These are phyloP conservation scores for Gryllus bimaculatus DNA, from an alignment of 1,140 invertebrate genomes.

Conservation along the genomic window DNA sequence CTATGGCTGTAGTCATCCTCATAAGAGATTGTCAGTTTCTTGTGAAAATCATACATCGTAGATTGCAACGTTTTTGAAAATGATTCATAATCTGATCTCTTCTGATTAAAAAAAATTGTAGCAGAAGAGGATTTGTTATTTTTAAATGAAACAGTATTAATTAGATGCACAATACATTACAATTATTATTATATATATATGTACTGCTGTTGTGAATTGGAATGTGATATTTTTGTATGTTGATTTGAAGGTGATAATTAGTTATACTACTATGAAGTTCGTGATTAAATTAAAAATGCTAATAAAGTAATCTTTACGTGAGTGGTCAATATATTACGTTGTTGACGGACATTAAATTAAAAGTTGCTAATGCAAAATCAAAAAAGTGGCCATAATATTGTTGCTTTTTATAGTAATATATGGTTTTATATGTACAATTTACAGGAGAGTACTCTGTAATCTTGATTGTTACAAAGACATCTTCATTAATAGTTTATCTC, in stretches of 20 bases:
- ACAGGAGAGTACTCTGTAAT: neutral
- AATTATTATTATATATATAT: neutral
- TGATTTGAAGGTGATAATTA: neutral
- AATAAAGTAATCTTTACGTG: neutral
- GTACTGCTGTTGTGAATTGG: neutral
- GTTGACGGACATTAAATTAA: neutral
- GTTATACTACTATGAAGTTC: neutral
- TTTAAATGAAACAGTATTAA: neutral
- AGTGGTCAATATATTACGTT: neutral
- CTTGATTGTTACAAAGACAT: neutral
- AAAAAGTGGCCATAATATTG: neutral
- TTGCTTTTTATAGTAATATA: neutral
- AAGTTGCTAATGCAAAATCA: neutral
- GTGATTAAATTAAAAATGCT: neutral
- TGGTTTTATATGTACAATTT: neutral
- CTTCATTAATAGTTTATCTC: no score
- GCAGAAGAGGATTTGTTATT: neutral
- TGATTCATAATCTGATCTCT: no score
- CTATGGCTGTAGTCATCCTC: no score
- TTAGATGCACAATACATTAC: neutral
- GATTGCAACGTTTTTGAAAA: no score
- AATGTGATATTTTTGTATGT: constrained; percentile 6
- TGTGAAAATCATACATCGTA: no score
- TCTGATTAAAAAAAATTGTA: no score
- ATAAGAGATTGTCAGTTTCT: no score